Conservation (phyloP, 2,888 invertebrate genomes). For the Leptarthrus brevirostris region DNA sequence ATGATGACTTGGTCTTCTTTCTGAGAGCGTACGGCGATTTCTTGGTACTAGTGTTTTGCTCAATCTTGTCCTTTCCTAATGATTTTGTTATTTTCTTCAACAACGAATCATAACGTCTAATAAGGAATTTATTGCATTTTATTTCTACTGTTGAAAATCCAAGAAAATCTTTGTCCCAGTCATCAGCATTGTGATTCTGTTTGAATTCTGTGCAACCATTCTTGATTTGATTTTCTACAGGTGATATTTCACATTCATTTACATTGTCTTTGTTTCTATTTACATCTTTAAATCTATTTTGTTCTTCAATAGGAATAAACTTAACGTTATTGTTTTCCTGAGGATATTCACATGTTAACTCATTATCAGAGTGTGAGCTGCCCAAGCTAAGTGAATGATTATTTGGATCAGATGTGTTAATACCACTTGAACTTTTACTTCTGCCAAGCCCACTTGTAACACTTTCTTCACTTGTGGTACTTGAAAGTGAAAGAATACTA, state of each 20-base stretch:
- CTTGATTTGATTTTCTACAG: constrained; percentile 8
- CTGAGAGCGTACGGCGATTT: constrained; percentile 12
- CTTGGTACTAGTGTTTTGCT: background rate
- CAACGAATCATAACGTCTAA: constrained; percentile 3
- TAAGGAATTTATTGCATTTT: constrained; percentile 1
- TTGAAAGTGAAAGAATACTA: constrained; percentile 56
- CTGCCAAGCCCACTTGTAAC: constrained; percentile 59
- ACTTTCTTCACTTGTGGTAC: constrained; percentile 58
- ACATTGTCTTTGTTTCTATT: constrained; percentile 20
- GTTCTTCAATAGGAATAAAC: constrained; percentile 41
- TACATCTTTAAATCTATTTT: constrained; percentile 19
- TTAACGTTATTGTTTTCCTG: constrained; percentile 47
- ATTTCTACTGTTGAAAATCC: constrained; percentile 32
- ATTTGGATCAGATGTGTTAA: constrained; percentile 55
- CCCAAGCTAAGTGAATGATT: constrained; percentile 54
- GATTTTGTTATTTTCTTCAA: background rate
- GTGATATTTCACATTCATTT: constrained; percentile 8
- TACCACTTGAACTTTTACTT: constrained; percentile 60
- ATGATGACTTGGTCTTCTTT: constrained; percentile 17
- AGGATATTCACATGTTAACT: constrained; percentile 27
- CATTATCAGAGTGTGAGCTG: constrained; percentile 47
- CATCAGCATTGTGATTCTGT: background rate
- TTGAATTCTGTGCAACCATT: background rate
- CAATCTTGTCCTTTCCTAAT: background rate
- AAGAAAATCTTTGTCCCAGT: constrained; percentile 7